Evolutionary conservation across 2,113 vertebrate genomes (phyloP).

Genomic region (Garra rufa): DNA sequence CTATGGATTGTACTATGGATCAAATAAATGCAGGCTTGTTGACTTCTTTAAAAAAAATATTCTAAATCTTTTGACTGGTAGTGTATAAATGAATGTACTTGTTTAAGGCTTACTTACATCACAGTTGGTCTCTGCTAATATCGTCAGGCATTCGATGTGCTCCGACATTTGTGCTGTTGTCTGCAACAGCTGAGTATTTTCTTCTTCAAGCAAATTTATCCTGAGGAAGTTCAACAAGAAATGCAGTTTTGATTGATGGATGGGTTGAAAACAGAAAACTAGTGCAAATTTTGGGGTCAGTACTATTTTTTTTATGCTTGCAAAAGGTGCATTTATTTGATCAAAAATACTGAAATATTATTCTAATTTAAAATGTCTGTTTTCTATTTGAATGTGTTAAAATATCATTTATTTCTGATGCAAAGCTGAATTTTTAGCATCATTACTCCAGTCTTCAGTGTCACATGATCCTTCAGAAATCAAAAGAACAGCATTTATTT

Average conservation of each 20-base stretch:
- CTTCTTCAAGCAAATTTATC: slow-evolving; percentile 27
- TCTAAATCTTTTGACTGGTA: too few species aligned
- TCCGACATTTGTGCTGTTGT: slow-evolving; percentile 50
- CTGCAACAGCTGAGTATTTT: not conserved
- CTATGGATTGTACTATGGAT: too few species aligned
- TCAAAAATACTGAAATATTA: not conserved
- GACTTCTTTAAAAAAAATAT: too few species aligned
- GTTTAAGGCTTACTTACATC: slow-evolving; percentile 1
- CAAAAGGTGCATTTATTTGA: not conserved
- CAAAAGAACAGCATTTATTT: not conserved
- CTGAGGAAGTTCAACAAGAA: not conserved
- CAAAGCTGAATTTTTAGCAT: not conserved
- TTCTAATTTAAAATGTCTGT: not conserved
- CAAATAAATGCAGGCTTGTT: too few species aligned
- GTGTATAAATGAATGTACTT: slow-evolving; percentile 44
- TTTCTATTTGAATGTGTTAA: not conserved
- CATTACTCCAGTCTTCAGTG: not conserved
- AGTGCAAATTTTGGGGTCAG: too few species aligned
- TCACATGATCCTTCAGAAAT: not conserved
- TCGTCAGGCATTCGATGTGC: slow-evolving; percentile 52
- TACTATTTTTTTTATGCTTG: too few species aligned
- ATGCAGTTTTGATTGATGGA: not conserved
- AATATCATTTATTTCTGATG: not conserved
- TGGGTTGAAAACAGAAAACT: too few species aligned
- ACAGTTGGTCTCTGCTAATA: slow-evolving; percentile 48